Base-by-base conservation (phyloP, 2,113 vertebrate species). In the Xiphias gladius region DNA sequence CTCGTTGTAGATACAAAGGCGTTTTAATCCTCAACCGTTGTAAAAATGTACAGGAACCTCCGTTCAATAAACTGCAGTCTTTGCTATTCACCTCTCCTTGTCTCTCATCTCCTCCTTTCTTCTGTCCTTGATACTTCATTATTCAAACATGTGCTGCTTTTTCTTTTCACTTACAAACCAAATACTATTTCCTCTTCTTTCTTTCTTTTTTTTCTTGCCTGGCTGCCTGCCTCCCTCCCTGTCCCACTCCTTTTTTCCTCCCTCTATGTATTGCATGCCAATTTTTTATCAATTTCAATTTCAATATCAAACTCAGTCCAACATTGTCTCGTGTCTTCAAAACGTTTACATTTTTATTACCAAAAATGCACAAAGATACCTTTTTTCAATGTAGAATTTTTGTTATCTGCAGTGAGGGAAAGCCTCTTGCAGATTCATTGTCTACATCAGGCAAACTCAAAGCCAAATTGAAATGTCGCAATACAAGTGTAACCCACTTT, bases 261-360 rank as follows among this genome's bases (percentile, higher is more conserved):
- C 55, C 55, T 59, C 83, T 43, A 41, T 73, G 69, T 20, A 64
- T 76, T 69, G 75, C 58, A 54, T 79, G 73, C 69, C 48, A 85
- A 35, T 83, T 63, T 37, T 1, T 63, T 86, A 86, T 82, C 6
- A 46, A 86, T 84, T 82, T 73, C 19, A 80, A 84, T 86, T 85
- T 82, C 6, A 46, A 86, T 84, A 79, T 73, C 19, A 80, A 84
- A 76, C 73, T 19, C 41, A 73, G 57, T 71, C 69, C 52, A 75
- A 52, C 39, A 79, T 43, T 46, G 28, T 84, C 82, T 79, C 71
- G 52, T 35, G 20, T 67, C 37, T 63, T 85, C 66, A 72, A 79
- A 80, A 71, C 58, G 70, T 74, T 2, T 35, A 54, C 50, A 68
- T 71, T 82, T 76, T 73, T 22, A 69, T n/a, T 19, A 70, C 22